Conservation (phyloP, 2,797 vertebrate species). For the Botia kubotai region DNA sequence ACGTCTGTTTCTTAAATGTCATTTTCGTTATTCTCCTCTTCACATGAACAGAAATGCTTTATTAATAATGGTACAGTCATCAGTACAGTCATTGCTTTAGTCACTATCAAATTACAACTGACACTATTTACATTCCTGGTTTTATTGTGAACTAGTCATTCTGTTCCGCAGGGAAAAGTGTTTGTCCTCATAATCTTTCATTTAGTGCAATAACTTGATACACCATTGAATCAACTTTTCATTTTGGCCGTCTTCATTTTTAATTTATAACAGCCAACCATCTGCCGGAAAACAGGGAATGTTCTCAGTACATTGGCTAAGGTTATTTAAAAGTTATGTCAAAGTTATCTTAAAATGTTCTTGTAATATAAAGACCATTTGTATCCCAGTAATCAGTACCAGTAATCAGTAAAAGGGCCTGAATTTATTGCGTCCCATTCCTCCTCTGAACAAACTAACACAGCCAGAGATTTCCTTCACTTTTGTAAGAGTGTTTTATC, state of each 20-base stretch:
- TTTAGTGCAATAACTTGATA: neutral
- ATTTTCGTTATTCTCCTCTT: slow-evolving; percentile 2
- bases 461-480: slow-evolving; percentile 26
- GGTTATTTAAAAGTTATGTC: too few relatives aligned
- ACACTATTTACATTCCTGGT: neutral
- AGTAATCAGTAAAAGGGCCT: slow-evolving; percentile 11
- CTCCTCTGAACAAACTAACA: slow-evolving; percentile 20
- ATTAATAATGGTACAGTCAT: neutral
- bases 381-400: neutral
- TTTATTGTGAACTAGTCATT: neutral
- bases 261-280: neutral
- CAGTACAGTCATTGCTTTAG: neutral
- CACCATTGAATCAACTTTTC: neutral
- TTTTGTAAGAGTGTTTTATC: slow-evolving; percentile 21
- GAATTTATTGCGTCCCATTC: slow-evolving; percentile 12
- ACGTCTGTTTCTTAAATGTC: slow-evolving; percentile 14
- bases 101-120: neutral
- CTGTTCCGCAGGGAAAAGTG: neutral
- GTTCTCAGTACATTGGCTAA: too few relatives aligned
- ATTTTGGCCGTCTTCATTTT: neutral
- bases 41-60: neutral
- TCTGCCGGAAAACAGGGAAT: too few relatives aligned
- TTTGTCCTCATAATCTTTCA: neutral
- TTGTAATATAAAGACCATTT: neutral
- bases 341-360: too few relatives aligned